Evolutionary conservation across 2,113 vertebrate species (phyloP).

Genomic region (Hydrolagus affinis): DNA sequence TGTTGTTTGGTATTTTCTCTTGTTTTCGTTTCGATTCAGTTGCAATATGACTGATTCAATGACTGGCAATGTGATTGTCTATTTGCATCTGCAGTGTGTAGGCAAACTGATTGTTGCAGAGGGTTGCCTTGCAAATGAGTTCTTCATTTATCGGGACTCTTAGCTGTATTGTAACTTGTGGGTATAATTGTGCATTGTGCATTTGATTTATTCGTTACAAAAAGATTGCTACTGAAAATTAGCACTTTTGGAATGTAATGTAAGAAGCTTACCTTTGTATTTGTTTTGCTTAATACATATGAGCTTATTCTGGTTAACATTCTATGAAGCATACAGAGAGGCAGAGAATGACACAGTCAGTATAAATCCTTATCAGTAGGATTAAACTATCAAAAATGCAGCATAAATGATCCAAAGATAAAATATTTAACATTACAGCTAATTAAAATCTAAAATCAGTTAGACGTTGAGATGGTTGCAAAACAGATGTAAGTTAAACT

Average conservation of each 20-base stretch:
- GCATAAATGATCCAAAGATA: not conserved
- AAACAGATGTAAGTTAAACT: conserved; percentile 21
- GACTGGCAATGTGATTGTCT: not conserved
- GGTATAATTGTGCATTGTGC: not conserved
- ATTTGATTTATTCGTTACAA: not conserved
- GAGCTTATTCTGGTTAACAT: not conserved
- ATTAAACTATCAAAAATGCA: not conserved
- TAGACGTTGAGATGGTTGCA: not conserved
- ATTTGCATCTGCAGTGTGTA: not conserved
- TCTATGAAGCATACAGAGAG: not conserved
- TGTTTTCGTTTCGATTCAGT: not conserved
- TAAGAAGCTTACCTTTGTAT: not conserved
- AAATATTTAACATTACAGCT: conserved; percentile 6
- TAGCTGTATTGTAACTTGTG: not conserved
- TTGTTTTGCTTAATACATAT: not conserved
- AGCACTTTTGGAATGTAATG: not conserved
- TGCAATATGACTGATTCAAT: not conserved
- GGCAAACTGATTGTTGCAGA: not conserved
- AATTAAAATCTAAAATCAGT: conserved; percentile 26
- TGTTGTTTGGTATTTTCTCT: not conserved
- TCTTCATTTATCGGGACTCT: not conserved
- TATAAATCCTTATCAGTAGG: not conserved
- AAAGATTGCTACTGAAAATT: not conserved
- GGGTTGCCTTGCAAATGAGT: not conserved
- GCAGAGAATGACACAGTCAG: not conserved